These are phyloP conservation scores for Chymomyza caudatula DNA, from an alignment of 2,888 invertebrate species.

Conservation along the genomic window DNA sequence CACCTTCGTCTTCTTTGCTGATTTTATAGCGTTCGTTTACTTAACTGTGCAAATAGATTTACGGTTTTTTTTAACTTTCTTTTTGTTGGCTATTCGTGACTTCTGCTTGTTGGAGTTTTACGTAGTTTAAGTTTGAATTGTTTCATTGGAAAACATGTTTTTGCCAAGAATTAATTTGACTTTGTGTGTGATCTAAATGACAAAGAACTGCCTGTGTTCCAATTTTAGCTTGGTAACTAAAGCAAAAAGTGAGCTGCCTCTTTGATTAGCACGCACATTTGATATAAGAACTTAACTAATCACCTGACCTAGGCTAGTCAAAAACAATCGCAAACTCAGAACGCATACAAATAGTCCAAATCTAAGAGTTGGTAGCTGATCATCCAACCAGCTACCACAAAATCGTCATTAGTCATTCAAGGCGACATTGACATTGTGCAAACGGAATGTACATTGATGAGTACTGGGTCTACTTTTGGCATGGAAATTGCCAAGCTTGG, in stretches of 20 bases:
- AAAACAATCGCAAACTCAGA: background rate
- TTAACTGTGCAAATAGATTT: constrained; percentile 67
- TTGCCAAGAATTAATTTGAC: constrained; percentile 57
- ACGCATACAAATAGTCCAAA: background rate
- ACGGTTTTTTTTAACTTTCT: constrained; percentile 27
- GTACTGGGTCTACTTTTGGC: background rate
- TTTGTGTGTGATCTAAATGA: too few species aligned
- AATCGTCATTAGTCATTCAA: constrained; percentile 45
- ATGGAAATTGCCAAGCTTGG: background rate
- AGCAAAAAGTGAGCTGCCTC: background rate
- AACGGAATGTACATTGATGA: constrained; percentile 34
- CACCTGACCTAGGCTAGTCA: background rate
- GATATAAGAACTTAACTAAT: background rate
- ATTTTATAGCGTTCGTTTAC: constrained; percentile 24
- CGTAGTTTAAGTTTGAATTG: background rate
- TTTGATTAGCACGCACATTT: too few species aligned
- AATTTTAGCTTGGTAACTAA: background rate
- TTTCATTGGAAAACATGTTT: constrained; percentile 24
- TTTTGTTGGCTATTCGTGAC: constrained; percentile 51
- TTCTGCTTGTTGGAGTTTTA: constrained; percentile 24
- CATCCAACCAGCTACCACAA: background rate
- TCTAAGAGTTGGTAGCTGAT: background rate
- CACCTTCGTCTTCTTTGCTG: constrained; percentile 43
- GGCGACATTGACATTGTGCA: constrained; percentile 34
- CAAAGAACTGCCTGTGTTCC: background rate